A percentile compares a stretch with the other conserved stretches of the same genome.
phyloP scores from a whole-genome alignment of 2,888 invertebrate genomes.

The Eupithecia pulchellata region DNA sequence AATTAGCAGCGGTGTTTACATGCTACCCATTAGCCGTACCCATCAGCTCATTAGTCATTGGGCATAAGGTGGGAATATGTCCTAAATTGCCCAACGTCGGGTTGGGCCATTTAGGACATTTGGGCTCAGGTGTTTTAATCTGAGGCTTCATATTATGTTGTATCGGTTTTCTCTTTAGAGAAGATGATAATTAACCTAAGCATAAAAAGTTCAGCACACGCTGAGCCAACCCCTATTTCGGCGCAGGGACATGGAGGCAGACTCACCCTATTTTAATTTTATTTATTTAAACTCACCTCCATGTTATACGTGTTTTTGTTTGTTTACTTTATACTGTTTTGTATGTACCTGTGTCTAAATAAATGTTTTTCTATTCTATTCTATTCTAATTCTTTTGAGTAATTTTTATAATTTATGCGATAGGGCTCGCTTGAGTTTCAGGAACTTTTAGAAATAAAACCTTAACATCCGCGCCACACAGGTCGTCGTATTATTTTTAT shows the following conservation, averaged over 20 bases:
- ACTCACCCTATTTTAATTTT: too few species aligned
- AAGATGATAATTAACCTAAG: slow-evolving; percentile 1
- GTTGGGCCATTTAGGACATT: neutral
- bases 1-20: slow-evolving; percentile 23
- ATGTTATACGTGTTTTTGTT: too few species aligned
- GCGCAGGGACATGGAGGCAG: too few species aligned
- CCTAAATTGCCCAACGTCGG: neutral
- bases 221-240: too few species aligned
- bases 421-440: neutral
- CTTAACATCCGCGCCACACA: neutral
- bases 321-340: too few species aligned
- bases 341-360: too few species aligned
- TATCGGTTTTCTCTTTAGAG: slow-evolving; percentile 1
- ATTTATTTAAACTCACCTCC: too few species aligned
- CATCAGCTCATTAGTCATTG: slow-evolving; percentile 12
- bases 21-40: slow-evolving; percentile 4
- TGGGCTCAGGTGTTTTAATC: slow-evolving; percentile 10
- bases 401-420: neutral
- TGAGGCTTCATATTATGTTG: neutral
- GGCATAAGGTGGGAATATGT: too few species aligned
- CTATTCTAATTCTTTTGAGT: neutral
- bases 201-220: too few species aligned
- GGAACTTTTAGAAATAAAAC: neutral
- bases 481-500: too few species aligned
- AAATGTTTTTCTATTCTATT: too few species aligned